Evolutionary conservation across 2,113 vertebrate genomes (phyloP).

Genomic region (Zeus faber): DNA sequence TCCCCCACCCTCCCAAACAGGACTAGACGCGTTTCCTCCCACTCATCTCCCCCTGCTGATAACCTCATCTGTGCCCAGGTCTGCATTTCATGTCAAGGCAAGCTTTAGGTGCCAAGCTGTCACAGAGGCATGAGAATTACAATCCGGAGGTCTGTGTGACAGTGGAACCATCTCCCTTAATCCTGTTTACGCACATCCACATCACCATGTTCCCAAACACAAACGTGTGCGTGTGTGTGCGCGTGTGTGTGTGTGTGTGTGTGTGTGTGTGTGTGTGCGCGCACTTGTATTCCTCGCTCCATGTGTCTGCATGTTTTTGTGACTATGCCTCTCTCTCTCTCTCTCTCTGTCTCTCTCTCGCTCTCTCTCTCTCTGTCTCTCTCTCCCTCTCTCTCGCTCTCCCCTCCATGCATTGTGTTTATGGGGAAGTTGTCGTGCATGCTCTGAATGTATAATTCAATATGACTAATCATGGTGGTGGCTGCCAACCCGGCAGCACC

Average conservation of each 20-base stretch:
- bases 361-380: slow-evolving; percentile 27
- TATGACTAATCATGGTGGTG: slow-evolving; percentile 78
- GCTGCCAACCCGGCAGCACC: slow-evolving; percentile 70
- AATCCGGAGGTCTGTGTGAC: slow-evolving; percentile 76
- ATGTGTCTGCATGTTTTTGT: slow-evolving; percentile 42
- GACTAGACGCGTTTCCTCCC: slow-evolving; percentile 61
- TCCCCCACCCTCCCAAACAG: slow-evolving; percentile 32
- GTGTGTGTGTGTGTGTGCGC: slow-evolving; percentile 23
- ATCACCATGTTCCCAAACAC: slow-evolving; percentile 69
- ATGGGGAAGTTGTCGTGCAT: slow-evolving; percentile 64
- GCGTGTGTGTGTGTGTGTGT: slow-evolving; percentile 25
- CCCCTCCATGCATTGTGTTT: slow-evolving; percentile 47
- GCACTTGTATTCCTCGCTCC: background rate
- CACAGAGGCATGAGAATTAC: slow-evolving; percentile 75
- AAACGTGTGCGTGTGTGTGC: slow-evolving; percentile 53
- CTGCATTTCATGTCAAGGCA: slow-evolving; percentile 73
- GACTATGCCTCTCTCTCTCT: slow-evolving; percentile 12
- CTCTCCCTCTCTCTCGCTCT: slow-evolving; percentile 29
- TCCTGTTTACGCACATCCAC: slow-evolving; percentile 78
- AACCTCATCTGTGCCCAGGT: slow-evolving; percentile 71
- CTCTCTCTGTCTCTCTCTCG: background rate
- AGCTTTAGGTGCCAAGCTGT: slow-evolving; percentile 76
- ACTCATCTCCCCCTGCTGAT: slow-evolving; percentile 50
- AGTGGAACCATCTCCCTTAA: slow-evolving; percentile 74
- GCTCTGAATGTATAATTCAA: slow-evolving; percentile 78